A percentile compares a stretch with the other conserved stretches of the same genome.
These are phyloP conservation scores for Coleophora flavipennella DNA, from an alignment of 2,888 invertebrate species.

Conservation along the genomic window DNA sequence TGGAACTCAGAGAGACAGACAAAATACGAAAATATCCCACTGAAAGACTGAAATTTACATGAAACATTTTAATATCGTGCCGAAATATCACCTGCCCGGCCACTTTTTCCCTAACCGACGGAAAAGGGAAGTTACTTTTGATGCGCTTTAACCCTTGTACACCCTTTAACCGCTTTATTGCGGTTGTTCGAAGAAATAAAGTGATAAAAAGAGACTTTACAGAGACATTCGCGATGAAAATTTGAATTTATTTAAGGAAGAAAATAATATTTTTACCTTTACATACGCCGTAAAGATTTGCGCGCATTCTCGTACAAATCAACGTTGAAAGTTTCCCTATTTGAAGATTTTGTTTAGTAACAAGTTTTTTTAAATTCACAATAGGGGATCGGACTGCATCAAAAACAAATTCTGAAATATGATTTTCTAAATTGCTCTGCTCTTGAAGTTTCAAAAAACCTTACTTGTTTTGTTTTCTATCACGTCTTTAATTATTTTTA, in stretches of 20 bases:
- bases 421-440: too few species aligned
- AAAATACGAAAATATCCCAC: constrained; percentile 53
- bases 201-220: constrained; percentile 21
- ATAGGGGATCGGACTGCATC: too few species aligned
- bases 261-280: constrained; percentile 8
- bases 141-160: constrained; percentile 29
- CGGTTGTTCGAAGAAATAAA: constrained; percentile 22
- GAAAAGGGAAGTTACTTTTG: constrained; percentile 43
- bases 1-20: constrained; percentile 53
- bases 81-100: constrained; percentile 49
- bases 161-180: constrained; percentile 22
- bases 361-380: too few species aligned
- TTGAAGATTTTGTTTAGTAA: too few species aligned
- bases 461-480: too few species aligned
- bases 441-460: too few species aligned
- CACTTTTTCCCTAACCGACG: constrained; percentile 57
- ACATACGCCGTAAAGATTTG: background rate
- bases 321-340: too few species aligned
- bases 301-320: too few species aligned
- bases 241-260: constrained; percentile 22
- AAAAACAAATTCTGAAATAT: too few species aligned
- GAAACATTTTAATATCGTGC: constrained; percentile 69
- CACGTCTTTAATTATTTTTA: too few species aligned
- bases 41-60: constrained; percentile 58
- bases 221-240: constrained; percentile 23